Evolutionary conservation across 2,113 vertebrate genomes (phyloP).

Genomic region (Stigmatopora argus): DNA sequence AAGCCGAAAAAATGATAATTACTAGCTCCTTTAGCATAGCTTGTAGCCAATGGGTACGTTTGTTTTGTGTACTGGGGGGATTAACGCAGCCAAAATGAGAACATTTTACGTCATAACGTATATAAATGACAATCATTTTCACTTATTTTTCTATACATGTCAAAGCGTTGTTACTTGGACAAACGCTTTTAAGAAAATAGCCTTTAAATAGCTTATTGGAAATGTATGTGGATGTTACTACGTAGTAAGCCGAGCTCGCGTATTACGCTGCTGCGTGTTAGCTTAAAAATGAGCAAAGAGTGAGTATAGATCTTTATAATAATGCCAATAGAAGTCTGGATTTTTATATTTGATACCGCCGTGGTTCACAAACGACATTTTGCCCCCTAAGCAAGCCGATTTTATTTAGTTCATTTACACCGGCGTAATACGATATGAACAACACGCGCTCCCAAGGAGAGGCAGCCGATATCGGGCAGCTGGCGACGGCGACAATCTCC

Average conservation of each 20-base stretch:
- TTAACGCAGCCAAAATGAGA: neutral
- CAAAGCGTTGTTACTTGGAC: no score
- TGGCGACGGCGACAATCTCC: constrained; percentile 53
- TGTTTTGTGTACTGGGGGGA: constrained; percentile 31
- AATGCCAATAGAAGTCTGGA: neutral
- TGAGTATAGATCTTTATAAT: neutral
- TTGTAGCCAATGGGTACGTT: constrained; percentile 48
- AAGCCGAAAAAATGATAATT: constrained; percentile 20
- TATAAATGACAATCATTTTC: neutral
- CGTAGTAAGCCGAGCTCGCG: neutral
- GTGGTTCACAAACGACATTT: neutral
- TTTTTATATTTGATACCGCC: neutral
- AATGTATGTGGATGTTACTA: neutral
- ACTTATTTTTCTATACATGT: neutral
- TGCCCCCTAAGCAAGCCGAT: neutral
- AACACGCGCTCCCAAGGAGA: constrained; percentile 56
- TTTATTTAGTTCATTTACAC: neutral
- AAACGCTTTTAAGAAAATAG: no score
- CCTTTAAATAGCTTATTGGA: neutral
- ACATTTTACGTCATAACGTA: neutral
- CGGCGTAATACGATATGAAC: constrained; percentile 27
- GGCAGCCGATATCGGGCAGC: constrained; percentile 40
- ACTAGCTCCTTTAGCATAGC: constrained; percentile 56
- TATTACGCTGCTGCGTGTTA: neutral
- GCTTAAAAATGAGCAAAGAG: neutral